Evolutionary conservation across 2,797 vertebrate genomes (phyloP).

Genomic region (Sebastes oblongus): DNA sequence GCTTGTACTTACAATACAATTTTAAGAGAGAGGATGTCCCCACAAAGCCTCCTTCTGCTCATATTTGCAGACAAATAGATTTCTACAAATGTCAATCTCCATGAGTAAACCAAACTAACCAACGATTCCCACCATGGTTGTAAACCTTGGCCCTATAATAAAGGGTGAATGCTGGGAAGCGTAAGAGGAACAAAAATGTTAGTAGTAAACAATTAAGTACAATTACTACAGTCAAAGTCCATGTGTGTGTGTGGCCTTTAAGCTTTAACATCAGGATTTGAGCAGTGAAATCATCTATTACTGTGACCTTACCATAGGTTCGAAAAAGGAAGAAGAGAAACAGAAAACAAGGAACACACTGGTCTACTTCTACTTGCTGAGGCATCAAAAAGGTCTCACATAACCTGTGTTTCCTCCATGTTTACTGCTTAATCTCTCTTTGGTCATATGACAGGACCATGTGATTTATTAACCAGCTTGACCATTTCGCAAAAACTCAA

Average conservation of each 20-base stretch:
- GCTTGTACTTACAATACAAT: no score
- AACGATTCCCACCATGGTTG: background rate
- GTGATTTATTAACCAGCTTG: conserved; percentile 62
- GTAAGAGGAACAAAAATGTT: background rate
- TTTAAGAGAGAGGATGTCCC: background rate
- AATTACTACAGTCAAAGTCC: background rate
- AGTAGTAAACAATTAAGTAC: no score
- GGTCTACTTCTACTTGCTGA: conserved; percentile 40
- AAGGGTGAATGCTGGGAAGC: background rate
- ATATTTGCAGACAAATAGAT: background rate
- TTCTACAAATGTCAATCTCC: background rate
- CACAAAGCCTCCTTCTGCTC: background rate
- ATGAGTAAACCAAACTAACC: background rate
- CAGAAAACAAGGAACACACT: conserved; percentile 59
- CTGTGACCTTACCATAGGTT: background rate
- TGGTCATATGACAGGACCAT: conserved; percentile 59
- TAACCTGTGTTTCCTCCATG: conserved; percentile 19
- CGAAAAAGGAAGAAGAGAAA: conserved; percentile 48
- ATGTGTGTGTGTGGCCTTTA: background rate
- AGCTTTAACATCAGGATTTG: background rate
- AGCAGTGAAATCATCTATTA: background rate
- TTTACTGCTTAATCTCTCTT: background rate
- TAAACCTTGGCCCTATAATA: background rate
- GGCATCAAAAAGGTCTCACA: conserved; percentile 30
- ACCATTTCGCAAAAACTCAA: background rate